phyloP scores from a whole-genome alignment of 2,113 vertebrate species.

The Sinocyclocheilus anshuiensis region DNA sequence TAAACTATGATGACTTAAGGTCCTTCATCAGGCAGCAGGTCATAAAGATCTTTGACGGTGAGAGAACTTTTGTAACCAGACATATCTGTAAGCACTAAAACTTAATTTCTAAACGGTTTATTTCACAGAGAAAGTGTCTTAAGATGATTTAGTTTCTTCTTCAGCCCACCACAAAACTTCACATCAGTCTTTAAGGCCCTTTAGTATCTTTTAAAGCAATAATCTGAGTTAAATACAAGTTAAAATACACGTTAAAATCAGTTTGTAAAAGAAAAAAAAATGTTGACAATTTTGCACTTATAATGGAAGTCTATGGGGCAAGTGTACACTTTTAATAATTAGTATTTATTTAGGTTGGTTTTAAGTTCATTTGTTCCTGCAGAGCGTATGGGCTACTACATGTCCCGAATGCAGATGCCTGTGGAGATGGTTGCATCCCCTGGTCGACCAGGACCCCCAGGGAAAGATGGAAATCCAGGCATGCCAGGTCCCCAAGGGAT shows the following conservation, averaged over 20 bases:
- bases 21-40: conserved; percentile 94
- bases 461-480: conserved; percentile 86
- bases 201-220: not conserved
- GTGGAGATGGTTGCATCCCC: conserved; percentile 86
- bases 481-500: conserved; percentile 80
- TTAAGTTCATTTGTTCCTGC: conserved; percentile 50
- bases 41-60: conserved; percentile 94
- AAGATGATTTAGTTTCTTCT: not conserved
- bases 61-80: conserved; percentile 40
- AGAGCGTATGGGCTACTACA: conserved; percentile 96
- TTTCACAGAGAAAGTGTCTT: not conserved
- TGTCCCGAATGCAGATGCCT: conserved; percentile 87
- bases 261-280: too few species aligned
- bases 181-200: not conserved
- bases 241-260: not conserved
- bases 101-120: not conserved
- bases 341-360: not conserved
- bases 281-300: not conserved
- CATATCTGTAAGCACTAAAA: not conserved
- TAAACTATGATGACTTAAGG: conserved; percentile 95
- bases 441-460: conserved; percentile 88
- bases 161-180: too few species aligned
- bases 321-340: not conserved
- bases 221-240: not conserved
- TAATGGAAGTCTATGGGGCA: not conserved